These are phyloP conservation scores for Spinibarbus caldwelli DNA, from an alignment of 2,797 vertebrate species.

Conservation along the genomic window DNA sequence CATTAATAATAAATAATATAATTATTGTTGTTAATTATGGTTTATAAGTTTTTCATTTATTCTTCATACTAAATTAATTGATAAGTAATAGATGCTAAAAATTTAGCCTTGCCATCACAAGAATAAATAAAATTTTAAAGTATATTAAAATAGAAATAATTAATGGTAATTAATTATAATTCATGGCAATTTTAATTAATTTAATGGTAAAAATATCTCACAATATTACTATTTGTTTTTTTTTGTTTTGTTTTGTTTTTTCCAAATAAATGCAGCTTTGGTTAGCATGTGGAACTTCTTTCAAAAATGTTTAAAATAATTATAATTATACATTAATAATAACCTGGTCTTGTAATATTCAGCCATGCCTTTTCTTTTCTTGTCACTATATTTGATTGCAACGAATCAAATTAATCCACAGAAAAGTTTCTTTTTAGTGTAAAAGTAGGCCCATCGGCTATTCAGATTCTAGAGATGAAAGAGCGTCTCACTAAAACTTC, in stretches of 20 bases:
- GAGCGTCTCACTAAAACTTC: constrained; percentile 14
- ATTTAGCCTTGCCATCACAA: no score
- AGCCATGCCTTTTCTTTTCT: neutral
- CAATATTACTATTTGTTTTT: neutral
- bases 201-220: no score
- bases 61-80: no score
- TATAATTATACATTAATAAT: neutral
- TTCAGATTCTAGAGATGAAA: constrained; percentile 26
- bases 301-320: neutral
- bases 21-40: no score
- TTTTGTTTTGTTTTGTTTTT: no score
- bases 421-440: constrained; percentile 21
- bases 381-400: neutral
- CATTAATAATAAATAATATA: no score
- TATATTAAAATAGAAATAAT: no score
- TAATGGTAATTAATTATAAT: no score
- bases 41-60: no score
- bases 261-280: neutral
- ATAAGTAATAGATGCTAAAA: no score
- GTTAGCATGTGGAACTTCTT: neutral
- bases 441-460: constrained; percentile 15
- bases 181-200: no score
- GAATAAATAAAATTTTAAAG: no score
- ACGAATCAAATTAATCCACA: neutral
- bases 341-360: neutral